phyloP scores from a whole-genome alignment of 2,888 invertebrate species.

The Cosmia pyralina region DNA sequence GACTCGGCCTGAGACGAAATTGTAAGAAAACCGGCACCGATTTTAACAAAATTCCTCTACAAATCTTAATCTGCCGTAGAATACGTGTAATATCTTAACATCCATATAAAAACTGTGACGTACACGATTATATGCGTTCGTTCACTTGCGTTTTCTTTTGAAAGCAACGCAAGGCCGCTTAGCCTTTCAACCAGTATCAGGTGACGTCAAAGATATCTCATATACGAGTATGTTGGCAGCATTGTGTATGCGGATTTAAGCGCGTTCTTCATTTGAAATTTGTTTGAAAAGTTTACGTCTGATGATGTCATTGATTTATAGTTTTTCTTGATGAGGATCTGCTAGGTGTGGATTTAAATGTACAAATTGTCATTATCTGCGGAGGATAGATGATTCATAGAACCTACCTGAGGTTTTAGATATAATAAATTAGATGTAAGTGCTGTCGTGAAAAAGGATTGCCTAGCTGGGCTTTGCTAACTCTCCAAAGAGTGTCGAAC shows the following conservation, averaged over 20 bases:
- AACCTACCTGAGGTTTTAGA: no score
- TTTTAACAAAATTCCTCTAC: constrained; percentile 7
- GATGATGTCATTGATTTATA: constrained; percentile 27
- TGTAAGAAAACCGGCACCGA: background rate
- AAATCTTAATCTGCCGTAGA: background rate
- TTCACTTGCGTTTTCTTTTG: constrained; percentile 65
- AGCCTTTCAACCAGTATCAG: constrained; percentile 55
- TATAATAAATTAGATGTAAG: background rate
- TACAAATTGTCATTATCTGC: background rate
- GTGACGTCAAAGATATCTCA: constrained; percentile 42
- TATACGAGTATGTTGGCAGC: constrained; percentile 41
- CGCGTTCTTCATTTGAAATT: constrained; percentile 34
- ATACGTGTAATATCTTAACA: constrained; percentile 31
- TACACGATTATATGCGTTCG: constrained; percentile 33
- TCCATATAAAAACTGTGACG: constrained; percentile 37
- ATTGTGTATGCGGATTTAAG: constrained; percentile 13
- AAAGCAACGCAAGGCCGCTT: constrained; percentile 61
- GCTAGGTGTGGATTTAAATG: background rate
- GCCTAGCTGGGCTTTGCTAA: background rate
- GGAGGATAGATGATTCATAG: background rate
- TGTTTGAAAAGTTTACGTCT: constrained; percentile 37
- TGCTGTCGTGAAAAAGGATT: background rate
- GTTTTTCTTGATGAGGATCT: background rate
- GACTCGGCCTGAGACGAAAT: background rate
- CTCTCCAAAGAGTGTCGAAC: background rate